Evolutionary conservation across 2,797 vertebrate species (phyloP), one percentile per base, ranked within the genome.

Genomic region (Notoglanidium macrostoma): DNA sequence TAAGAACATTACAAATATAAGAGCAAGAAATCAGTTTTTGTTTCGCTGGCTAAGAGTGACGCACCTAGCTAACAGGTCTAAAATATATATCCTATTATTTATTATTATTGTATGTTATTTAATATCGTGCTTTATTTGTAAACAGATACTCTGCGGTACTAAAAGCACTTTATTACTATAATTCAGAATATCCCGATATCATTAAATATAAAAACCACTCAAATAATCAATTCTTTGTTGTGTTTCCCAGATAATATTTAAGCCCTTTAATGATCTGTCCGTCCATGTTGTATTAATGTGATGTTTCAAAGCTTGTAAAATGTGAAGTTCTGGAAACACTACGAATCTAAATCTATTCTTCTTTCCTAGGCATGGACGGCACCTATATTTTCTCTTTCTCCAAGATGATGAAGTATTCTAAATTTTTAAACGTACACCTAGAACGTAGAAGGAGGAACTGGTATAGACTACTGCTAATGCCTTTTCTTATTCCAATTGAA

Each of bases 331-430:
- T 8, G 55, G 35, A 44, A 44, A 61, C 21, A 1, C 35, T 35
- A 67, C 9, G 10, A 11, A 67, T 67, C n/a, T 26, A 67, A 83
- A 29, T 23, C 15, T 51, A 7, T 54, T 83, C 55, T 29, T 73
- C 9, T 74, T 85, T 61, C 40, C 70, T 85, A 85, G 83, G 83
- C 35, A 19, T 49, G 81, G 19, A 68, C n/a, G 21, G 1, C 61
- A 1, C n/a, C 29, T 44, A 10, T 2, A 61, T 46, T 61, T 85
- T 70, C 29, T 55, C 68, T 73, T 85, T 74, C 26, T 44, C 51
- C 83, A 67, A 51, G 81, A 83, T 51, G 61, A 68, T 10, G 12
- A 51, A 51, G 44, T 65, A 67, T 82, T 82, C 26, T 65, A 49
- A 21, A 54, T 74, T 17, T 17, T 85, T n/a, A 65, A 12, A 77